A percentile compares a stretch with the other conserved stretches of the same genome.
phyloP scores from a whole-genome alignment of 2,797 vertebrate genomes.

The Coregonus sp. region DNA sequence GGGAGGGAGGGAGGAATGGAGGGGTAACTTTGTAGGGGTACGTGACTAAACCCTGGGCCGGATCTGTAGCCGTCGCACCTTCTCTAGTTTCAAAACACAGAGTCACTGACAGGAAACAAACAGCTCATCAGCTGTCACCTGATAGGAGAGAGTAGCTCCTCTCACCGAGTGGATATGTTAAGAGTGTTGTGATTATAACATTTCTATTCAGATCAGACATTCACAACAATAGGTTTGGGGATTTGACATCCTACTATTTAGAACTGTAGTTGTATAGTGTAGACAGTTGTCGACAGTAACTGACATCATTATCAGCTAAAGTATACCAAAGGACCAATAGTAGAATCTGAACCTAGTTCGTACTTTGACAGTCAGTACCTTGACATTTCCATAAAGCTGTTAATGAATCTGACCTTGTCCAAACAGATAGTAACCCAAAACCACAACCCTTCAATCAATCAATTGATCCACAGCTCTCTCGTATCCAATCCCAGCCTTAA shows the following conservation, averaged over 20 bases:
- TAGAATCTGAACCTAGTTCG: neutral
- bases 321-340: neutral
- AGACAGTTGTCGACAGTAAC: neutral
- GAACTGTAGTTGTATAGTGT: neutral
- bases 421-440: neutral
- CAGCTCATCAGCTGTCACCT: constrained; percentile 19
- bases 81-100: constrained; percentile 6
- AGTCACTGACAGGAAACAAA: constrained; percentile 20
- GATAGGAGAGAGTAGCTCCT: constrained; percentile 1
- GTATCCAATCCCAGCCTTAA: neutral
- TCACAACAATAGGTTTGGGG: neutral
- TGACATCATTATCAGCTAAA: neutral
- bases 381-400: neutral
- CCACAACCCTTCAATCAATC: constrained; percentile 2
- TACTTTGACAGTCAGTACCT: neutral
- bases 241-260: neutral
- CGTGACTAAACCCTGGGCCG: neutral
- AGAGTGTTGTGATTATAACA: neutral
- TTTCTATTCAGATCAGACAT: neutral
- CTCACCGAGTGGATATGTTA: neutral
- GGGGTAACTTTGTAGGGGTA: neutral
- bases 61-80: constrained; percentile 20
- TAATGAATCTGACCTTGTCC: constrained; percentile 1
- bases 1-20: neutral
- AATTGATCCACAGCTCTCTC: neutral